phyloP scores from a whole-genome alignment of 2,797 vertebrate species.

The Malacoraja senta region DNA sequence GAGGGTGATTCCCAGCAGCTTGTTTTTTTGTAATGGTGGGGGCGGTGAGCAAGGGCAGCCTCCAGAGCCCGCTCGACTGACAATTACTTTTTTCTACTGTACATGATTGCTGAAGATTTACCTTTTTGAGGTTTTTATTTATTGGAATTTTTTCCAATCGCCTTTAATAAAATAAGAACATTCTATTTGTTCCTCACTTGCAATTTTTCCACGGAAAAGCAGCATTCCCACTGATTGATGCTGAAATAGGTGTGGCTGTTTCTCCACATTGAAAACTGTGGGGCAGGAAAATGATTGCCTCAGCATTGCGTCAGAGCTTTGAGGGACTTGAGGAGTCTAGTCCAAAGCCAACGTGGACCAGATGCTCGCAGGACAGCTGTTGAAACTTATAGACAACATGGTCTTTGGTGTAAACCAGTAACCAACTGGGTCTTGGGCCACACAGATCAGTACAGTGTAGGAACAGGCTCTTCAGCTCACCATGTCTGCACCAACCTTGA shows the following conservation, averaged over 20 bases:
- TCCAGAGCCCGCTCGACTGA: not conserved
- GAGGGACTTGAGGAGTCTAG: not conserved
- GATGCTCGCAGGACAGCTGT: not conserved
- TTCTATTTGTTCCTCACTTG: not conserved
- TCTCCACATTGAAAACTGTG: too few relatives aligned
- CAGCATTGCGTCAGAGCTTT: not conserved
- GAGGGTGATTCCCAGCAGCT: not conserved
- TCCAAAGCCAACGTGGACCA: not conserved
- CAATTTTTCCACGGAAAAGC: not conserved
- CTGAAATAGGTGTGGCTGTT: too few relatives aligned
- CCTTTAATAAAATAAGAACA: constrained; percentile 21
- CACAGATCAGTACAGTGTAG: too few relatives aligned
- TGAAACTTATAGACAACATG: not conserved
- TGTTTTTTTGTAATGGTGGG: not conserved
- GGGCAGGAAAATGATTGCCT: too few relatives aligned
- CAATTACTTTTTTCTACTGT: constrained; percentile 1
- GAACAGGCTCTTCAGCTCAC: too few relatives aligned
- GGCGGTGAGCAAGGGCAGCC: too few relatives aligned
- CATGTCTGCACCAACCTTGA: too few relatives aligned
- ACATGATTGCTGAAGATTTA: constrained; percentile 14
- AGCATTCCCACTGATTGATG: not conserved
- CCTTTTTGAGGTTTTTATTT: constrained; percentile 36
- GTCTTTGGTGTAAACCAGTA: not conserved
- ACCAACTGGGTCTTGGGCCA: not conserved
- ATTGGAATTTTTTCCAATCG: constrained; percentile 35